phyloP scores from a whole-genome alignment of 2,888 invertebrate genomes.

The Seira sanloemensis region DNA sequence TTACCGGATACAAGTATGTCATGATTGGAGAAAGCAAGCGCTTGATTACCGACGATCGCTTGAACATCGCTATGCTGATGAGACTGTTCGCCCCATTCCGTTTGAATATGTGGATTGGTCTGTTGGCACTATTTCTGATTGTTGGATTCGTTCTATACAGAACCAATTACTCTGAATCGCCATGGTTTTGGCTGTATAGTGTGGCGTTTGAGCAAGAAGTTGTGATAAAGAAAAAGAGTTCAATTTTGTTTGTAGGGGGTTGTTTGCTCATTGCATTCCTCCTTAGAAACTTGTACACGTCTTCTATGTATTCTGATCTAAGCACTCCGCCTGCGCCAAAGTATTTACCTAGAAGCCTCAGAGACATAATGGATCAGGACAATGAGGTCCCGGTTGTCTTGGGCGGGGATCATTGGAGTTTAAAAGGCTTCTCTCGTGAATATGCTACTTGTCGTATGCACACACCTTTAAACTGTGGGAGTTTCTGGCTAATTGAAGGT shows the following conservation, averaged over 20 bases:
- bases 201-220: background rate
- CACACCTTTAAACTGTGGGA: too few relatives aligned
- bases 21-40: too few relatives aligned
- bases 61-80: too few relatives aligned
- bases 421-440: too few relatives aligned
- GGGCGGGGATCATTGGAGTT: too few relatives aligned
- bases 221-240: background rate
- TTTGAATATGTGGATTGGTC: background rate
- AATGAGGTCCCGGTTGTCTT: too few relatives aligned
- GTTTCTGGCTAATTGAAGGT: too few relatives aligned
- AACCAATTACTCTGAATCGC: background rate
- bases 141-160: background rate
- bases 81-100: background rate
- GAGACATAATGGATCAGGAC: too few relatives aligned
- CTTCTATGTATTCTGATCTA: background rate
- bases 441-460: too few relatives aligned
- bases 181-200: background rate
- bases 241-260: background rate
- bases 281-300: too few relatives aligned
- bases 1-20: too few relatives aligned
- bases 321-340: background rate
- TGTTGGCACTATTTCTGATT: background rate
- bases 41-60: too few relatives aligned
- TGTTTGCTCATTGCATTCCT: background rate
- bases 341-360: background rate